Percentiles rank a stretch among this genome's conserved stretches.
Evolutionary conservation across 2,888 invertebrate species (phyloP).

Genomic region (Ennomos quercinarius): DNA sequence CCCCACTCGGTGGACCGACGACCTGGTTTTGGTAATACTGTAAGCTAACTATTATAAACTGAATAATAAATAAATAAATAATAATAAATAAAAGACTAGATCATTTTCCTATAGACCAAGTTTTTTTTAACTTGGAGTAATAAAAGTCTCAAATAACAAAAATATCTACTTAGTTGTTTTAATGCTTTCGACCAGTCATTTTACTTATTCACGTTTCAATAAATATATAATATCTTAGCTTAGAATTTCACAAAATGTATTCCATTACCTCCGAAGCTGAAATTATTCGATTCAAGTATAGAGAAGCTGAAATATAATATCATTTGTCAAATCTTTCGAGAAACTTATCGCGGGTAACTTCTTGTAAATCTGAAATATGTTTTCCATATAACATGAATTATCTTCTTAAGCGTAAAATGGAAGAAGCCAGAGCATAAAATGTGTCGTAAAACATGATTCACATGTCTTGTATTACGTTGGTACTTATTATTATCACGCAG

Average conservation of each 20-base stretch:
- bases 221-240: neutral
- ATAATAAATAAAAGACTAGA: too few relatives aligned
- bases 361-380: constrained; percentile 54
- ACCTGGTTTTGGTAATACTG: too few relatives aligned
- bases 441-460: constrained; percentile 68
- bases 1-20: too few relatives aligned
- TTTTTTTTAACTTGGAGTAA: too few relatives aligned
- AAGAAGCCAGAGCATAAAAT: constrained; percentile 63
- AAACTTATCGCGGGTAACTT: constrained; percentile 48
- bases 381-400: constrained; percentile 55
- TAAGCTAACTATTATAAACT: too few relatives aligned
- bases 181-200: too few relatives aligned
- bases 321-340: constrained; percentile 46
- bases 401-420: constrained; percentile 59
- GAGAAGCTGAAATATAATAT: constrained; percentile 41
- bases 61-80: too few relatives aligned
- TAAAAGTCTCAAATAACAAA: too few relatives aligned
- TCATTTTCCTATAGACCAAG: too few relatives aligned
- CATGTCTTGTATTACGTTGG: constrained; percentile 56
- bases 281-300: constrained; percentile 28
- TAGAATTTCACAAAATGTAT: constrained; percentile 9
- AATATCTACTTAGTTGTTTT: too few relatives aligned
- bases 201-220: constrained; percentile 11
- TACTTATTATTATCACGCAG: constrained; percentile 56
- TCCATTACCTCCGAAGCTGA: constrained; percentile 25